A percentile compares a stretch with the other conserved stretches of the same genome.
phyloP scores from a whole-genome alignment of 64 coral and sea anemone species.

The Hydrozoanthus tunicans region DNA sequence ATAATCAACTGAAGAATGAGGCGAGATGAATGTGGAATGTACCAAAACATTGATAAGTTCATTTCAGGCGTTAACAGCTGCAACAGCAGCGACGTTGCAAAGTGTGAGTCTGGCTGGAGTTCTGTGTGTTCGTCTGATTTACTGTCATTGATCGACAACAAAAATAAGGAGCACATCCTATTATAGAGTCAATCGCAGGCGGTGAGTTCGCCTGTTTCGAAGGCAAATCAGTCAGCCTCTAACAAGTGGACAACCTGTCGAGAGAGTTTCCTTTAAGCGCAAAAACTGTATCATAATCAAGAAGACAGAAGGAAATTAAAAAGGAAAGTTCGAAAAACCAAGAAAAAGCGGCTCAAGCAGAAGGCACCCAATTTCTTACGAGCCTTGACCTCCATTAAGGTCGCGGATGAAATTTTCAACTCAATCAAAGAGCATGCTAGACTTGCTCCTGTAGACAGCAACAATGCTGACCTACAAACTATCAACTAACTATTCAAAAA shows the following conservation, averaged over 20 bases:
- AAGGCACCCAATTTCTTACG: no score
- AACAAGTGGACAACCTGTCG: slow-evolving; percentile 16
- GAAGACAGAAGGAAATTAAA: slow-evolving; percentile 45
- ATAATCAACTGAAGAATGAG: slow-evolving; percentile 60
- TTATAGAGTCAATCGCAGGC: slow-evolving; percentile 17
- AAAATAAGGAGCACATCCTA: neutral
- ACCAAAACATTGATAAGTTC: slow-evolving; percentile 56
- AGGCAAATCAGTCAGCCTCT: slow-evolving; percentile 5
- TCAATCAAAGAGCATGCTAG: neutral
- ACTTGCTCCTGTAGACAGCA: neutral
- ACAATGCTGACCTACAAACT: neutral
- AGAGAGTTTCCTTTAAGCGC: slow-evolving; percentile 8
- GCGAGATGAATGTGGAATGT: slow-evolving; percentile 48
- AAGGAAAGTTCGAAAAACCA: neutral
- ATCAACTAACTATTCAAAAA: neutral
- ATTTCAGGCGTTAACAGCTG: slow-evolving; percentile 26
- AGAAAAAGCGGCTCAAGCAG: no score
- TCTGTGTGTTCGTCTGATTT: slow-evolving; percentile 20
- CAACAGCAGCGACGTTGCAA: slow-evolving; percentile 45
- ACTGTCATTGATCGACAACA: slow-evolving; percentile 15
- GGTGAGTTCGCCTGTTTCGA: slow-evolving; percentile 25
- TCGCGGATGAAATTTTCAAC: neutral
- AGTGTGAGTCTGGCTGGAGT: slow-evolving; percentile 30
- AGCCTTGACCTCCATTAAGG: no score
- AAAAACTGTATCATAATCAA: neutral